Percentiles rank a stretch among this genome's conserved stretches.
These are phyloP conservation scores for Malurus splendens DNA, from an alignment of 2,797 vertebrate genomes.

Conservation along the genomic window DNA sequence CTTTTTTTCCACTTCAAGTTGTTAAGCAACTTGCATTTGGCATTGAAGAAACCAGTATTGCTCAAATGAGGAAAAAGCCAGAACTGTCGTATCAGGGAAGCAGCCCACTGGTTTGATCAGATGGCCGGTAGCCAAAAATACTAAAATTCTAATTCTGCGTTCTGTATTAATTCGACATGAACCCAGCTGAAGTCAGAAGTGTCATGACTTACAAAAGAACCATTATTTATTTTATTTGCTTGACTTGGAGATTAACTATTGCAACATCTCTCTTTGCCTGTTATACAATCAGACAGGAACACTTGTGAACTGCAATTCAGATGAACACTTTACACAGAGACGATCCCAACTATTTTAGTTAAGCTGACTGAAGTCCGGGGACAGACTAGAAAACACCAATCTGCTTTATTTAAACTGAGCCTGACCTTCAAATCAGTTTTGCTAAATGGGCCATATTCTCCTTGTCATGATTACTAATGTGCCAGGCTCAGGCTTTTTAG, in stretches of 20 bases:
- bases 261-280: not conserved
- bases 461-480: slow-evolving; percentile 24
- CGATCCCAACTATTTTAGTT: not conserved
- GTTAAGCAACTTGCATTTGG: not conserved
- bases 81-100: not conserved
- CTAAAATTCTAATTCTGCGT: not conserved
- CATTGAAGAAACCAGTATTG: not conserved
- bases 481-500: slow-evolving; percentile 16
- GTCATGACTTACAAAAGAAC: not conserved
- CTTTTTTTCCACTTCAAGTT: not conserved
- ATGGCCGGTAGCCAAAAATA: not conserved
- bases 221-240: slow-evolving; percentile 18
- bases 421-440: slow-evolving; percentile 37
- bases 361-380: not conserved
- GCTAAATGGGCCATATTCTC: slow-evolving; percentile 33
- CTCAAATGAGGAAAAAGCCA: not conserved
- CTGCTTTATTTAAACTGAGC: slow-evolving; percentile 10
- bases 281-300: not conserved
- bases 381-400: not conserved
- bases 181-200: not conserved
- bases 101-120: not conserved
- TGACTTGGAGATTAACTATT: slow-evolving; percentile 13
- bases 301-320: not conserved
- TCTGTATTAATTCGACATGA: not conserved
- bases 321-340: not conserved